Evolutionary conservation across 2,797 vertebrate species (phyloP).

Genomic region (Craterocephalus amniculus): DNA sequence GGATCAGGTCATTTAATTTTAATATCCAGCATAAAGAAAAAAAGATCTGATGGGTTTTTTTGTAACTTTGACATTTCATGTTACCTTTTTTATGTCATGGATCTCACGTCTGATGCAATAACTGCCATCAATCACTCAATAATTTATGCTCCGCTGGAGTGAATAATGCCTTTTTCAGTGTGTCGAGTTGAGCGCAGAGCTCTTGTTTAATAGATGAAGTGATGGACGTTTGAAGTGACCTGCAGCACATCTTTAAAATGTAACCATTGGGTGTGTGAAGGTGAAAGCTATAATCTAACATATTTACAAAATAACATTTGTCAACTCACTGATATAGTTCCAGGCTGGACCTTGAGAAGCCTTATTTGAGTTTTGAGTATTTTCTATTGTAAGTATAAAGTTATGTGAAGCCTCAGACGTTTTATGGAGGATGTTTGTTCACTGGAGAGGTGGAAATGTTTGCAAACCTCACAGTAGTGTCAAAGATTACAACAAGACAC

Average conservation of each 20-base stretch:
- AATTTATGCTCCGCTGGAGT: constrained; percentile 39
- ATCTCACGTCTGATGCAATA: constrained; percentile 53
- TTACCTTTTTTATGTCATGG: constrained; percentile 9
- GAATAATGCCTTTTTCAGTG: constrained; percentile 62
- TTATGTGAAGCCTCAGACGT: constrained; percentile 17
- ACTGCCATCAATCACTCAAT: constrained; percentile 47
- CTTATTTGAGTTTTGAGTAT: constrained; percentile 55
- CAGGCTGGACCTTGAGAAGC: constrained; percentile 79
- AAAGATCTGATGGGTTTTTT: constrained; percentile 7
- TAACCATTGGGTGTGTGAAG: constrained; percentile 10
- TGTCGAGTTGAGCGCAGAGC: constrained; percentile 33
- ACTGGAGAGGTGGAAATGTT: constrained; percentile 7
- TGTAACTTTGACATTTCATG: constrained; percentile 16
- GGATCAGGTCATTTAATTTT: constrained; percentile 3
- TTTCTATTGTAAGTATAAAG: constrained; percentile 11
- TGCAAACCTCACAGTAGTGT: constrained; percentile 15
- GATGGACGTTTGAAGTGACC: constrained; percentile 44
- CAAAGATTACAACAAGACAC: constrained; percentile 1
- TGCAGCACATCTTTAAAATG: background rate
- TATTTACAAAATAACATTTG: constrained; percentile 24
- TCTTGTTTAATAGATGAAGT: constrained; percentile 3
- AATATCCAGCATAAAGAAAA: too few relatives aligned
- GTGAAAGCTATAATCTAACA: constrained; percentile 25
- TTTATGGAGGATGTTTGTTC: background rate
- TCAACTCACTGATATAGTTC: constrained; percentile 52